Evolutionary conservation across 1,140 invertebrate species (phyloP).

Genomic region (Macrostomum lignano): DNA sequence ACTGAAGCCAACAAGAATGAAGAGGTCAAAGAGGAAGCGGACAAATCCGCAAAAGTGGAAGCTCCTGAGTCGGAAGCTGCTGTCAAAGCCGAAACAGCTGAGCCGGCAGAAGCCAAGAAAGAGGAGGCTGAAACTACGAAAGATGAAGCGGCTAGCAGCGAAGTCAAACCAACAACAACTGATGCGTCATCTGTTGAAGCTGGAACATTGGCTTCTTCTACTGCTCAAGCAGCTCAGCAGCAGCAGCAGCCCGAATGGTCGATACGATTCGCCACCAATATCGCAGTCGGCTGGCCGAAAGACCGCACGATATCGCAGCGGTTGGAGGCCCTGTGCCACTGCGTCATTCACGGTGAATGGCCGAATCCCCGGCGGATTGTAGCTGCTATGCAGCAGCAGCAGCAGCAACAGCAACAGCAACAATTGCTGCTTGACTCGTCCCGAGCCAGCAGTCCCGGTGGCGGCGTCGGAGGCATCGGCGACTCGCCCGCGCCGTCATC

Average conservation of each 20-base stretch:
- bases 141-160: slow-evolving; percentile 9
- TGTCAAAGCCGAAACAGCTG: slow-evolving; percentile 7
- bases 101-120: slow-evolving; percentile 5
- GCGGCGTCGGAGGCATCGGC: too few relatives aligned
- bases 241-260: slow-evolving; percentile 7
- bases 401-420: too few relatives aligned
- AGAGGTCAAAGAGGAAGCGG: slow-evolving; percentile 7
- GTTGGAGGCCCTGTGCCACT: slow-evolving; percentile 63
- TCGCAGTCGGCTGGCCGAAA: slow-evolving; percentile 10
- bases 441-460: too few relatives aligned
- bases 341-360: slow-evolving; percentile 73
- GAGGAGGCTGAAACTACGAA: slow-evolving; percentile 11
- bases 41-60: slow-evolving; percentile 9
- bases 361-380: too few relatives aligned
- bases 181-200: slow-evolving; percentile 9
- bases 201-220: slow-evolving; percentile 8
- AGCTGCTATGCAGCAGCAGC: too few relatives aligned
- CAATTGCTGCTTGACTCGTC: too few relatives aligned
- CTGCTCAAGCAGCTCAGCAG: slow-evolving; percentile 8
- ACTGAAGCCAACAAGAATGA: slow-evolving; percentile 8
- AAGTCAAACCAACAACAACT: slow-evolving; percentile 7
- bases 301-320: slow-evolving; percentile 31
- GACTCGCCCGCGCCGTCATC: too few relatives aligned
- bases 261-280: slow-evolving; percentile 4
- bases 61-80: slow-evolving; percentile 13